A percentile compares a stretch with the other conserved stretches of the same genome.
Evolutionary conservation across 2,888 invertebrate species (phyloP).

Genomic region (Apodemia mormo): DNA sequence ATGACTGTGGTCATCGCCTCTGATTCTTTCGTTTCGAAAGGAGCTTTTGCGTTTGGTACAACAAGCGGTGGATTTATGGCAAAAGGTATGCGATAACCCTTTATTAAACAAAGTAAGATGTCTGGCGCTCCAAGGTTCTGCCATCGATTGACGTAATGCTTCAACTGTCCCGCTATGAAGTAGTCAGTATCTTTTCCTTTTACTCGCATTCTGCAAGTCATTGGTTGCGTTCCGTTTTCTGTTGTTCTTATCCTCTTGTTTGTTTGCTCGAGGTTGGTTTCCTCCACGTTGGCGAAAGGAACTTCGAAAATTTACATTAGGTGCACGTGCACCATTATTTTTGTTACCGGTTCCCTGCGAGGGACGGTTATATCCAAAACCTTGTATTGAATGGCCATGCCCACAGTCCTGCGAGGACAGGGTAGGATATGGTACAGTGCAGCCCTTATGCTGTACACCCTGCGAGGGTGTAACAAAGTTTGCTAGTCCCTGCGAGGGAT

Average conservation of each 20-base stretch:
- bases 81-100: conserved; percentile 11
- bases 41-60: neutral
- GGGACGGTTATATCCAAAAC: conserved; percentile 9
- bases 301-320: neutral
- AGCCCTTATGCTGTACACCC: conserved; percentile 8
- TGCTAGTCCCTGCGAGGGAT: conserved; percentile 4
- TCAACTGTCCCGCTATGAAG: conserved; percentile 12
- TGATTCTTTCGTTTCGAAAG: conserved; percentile 3
- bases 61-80: neutral
- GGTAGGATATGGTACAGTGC: neutral
- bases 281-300: neutral
- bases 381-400: neutral
- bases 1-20: conserved; percentile 11
- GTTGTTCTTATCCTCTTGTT: neutral
- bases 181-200: conserved; percentile 9
- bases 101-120: neutral
- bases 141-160: conserved; percentile 13
- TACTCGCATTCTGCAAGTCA: neutral
- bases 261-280: neutral
- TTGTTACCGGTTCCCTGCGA: conserved; percentile 13
- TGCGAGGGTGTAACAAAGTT: conserved; percentile 3
- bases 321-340: neutral
- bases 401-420: neutral
- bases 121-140: neutral
- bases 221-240: conserved; percentile 5